These are phyloP conservation scores for Peromyscus californicus DNA, from an alignment of 2,113 vertebrate species.

Conservation along the genomic window DNA sequence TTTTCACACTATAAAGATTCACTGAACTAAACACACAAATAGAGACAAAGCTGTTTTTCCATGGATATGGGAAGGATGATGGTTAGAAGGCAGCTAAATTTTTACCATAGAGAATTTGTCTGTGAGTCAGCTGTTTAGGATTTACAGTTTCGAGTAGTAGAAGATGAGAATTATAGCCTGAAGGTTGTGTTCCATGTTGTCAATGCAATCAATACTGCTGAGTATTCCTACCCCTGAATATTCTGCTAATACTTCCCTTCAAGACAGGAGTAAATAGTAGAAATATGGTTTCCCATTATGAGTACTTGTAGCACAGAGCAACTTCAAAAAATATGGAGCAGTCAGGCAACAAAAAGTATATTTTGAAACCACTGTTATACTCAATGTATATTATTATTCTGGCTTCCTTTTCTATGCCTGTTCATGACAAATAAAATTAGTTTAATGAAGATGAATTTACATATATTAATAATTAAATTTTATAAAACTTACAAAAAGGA, in stretches of 20 bases:
- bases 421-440: neutral
- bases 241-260: neutral
- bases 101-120: neutral
- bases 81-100: neutral
- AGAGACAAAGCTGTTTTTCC: neutral
- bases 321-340: neutral
- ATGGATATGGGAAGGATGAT: neutral
- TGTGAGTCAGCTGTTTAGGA: neutral
- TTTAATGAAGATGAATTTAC: neutral
- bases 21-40: neutral
- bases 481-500: slow-evolving; percentile 5
- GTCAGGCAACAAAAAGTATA: neutral
- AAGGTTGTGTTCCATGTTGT: neutral
- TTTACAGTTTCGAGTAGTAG: neutral
- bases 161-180: neutral
- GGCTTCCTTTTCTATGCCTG: neutral
- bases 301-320: neutral
- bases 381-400: neutral
- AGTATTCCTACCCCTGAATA: neutral
- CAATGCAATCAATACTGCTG: neutral
- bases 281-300: neutral
- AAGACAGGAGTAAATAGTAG: neutral
- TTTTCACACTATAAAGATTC: neutral
- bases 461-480: neutral
- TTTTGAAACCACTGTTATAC: neutral